Conservation (phyloP, 2,797 vertebrate species). For the Macrochelys suwanniensis region DNA sequence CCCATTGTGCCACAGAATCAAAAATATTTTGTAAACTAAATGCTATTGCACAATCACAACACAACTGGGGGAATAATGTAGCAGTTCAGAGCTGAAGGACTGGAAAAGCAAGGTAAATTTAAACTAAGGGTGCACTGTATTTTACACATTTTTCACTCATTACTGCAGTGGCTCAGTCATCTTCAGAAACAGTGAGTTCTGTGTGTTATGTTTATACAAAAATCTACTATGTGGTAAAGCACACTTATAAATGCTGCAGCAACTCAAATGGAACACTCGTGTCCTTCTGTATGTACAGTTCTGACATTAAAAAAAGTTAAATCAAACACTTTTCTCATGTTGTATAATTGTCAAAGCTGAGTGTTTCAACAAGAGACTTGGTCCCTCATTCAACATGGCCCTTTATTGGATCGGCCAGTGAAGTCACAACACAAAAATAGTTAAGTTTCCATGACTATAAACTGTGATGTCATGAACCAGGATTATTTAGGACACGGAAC, state of each 20-base stretch:
- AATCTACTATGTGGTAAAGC: background rate
- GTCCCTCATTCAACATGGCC: fast-evolving
- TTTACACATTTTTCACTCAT: background rate
- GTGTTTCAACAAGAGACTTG: background rate
- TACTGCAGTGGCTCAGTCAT: background rate
- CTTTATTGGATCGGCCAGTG: background rate
- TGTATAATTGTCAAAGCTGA: background rate
- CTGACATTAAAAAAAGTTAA: background rate
- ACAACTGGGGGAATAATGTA: background rate
- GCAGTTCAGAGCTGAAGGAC: background rate
- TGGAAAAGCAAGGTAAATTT: background rate
- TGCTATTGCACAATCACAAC: background rate
- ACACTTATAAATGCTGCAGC: background rate
- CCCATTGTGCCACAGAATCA: background rate
- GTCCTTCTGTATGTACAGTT: background rate
- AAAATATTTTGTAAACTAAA: background rate
- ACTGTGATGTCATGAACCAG: background rate
- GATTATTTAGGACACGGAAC: background rate
- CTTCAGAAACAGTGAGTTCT: background rate
- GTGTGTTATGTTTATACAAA: background rate
- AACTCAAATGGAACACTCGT: background rate
- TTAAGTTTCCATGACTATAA: background rate
- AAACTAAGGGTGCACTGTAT: background rate
- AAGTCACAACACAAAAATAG: fast-evolving
- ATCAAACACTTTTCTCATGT: background rate